These are phyloP conservation scores for Poeciliopsis retropinna DNA, from an alignment of 2,113 vertebrate species.

Conservation along the genomic window DNA sequence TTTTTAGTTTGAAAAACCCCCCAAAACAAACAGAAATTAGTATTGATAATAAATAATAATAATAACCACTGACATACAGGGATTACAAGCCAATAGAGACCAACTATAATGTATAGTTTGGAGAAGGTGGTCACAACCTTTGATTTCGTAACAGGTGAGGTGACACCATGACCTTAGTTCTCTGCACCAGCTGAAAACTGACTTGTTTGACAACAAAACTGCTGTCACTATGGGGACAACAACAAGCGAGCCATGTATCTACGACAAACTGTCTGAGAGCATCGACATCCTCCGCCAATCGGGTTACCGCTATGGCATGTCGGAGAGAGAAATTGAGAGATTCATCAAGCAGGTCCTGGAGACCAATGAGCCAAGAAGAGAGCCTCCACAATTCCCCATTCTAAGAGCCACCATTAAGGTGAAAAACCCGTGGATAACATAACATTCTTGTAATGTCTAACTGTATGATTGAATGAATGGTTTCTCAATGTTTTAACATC, in stretches of 20 bases:
- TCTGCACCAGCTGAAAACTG: background rate
- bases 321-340: slow-evolving; percentile 92
- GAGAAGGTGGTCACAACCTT: background rate
- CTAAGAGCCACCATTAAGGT: slow-evolving; percentile 87
- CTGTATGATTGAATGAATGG: too few relatives aligned
- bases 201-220: slow-evolving; percentile 12
- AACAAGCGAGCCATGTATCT: slow-evolving; percentile 90
- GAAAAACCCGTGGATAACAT: background rate
- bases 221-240: slow-evolving; percentile 84
- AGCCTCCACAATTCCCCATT: slow-evolving; percentile 86
- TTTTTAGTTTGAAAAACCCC: background rate
- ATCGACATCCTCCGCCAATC: slow-evolving; percentile 94
- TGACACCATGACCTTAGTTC: slow-evolving; percentile 28
- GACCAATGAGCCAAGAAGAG: slow-evolving; percentile 90
- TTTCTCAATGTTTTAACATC: background rate
- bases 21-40: background rate
- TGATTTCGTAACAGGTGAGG: slow-evolving; percentile 29
- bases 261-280: slow-evolving; percentile 94
- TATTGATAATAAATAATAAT: background rate
- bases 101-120: background rate
- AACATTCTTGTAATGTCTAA: too few relatives aligned
- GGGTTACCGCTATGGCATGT: slow-evolving; percentile 95
- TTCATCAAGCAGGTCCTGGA: slow-evolving; percentile 95
- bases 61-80: too few relatives aligned
- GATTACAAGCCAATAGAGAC: background rate